Evolutionary conservation across 1,140 invertebrate genomes (phyloP).

Genomic region (Solenopsis fugax): DNA sequence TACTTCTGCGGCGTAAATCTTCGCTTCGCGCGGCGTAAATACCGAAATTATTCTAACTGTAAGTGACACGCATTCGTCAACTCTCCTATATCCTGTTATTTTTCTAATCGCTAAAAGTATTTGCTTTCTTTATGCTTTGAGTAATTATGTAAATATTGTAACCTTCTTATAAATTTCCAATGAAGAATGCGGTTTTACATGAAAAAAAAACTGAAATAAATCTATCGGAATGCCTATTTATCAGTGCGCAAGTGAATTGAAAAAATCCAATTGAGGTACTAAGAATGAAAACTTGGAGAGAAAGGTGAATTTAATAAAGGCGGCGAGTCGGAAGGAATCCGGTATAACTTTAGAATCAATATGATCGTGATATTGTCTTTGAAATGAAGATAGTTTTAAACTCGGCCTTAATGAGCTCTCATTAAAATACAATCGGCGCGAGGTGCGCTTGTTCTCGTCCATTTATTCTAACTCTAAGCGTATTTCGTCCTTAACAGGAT

Average conservation of each 20-base stretch:
- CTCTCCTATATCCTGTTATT: too few relatives aligned
- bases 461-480: constrained; percentile 7
- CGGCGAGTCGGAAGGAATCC: constrained; percentile 59
- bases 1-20: too few relatives aligned
- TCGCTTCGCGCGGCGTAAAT: too few relatives aligned
- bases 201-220: constrained; percentile 28
- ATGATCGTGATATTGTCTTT: constrained; percentile 66
- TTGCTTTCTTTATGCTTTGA: not conserved
- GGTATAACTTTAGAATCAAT: constrained; percentile 65
- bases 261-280: constrained; percentile 56
- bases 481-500: constrained; percentile 31
- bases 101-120: not conserved
- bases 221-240: not conserved
- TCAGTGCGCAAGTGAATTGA: constrained; percentile 18
- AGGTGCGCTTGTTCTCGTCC: not conserved
- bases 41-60: too few relatives aligned
- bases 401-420: constrained; percentile 68
- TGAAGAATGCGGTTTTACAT: too few relatives aligned
- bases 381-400: constrained; percentile 61
- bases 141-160: not conserved
- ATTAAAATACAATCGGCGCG: constrained; percentile 66
- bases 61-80: too few relatives aligned
- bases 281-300: constrained; percentile 52
- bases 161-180: not conserved
- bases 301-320: constrained; percentile 68